Base-by-base conservation (phyloP, 2,888 invertebrate genomes). In the Malachius bipustulatus region DNA sequence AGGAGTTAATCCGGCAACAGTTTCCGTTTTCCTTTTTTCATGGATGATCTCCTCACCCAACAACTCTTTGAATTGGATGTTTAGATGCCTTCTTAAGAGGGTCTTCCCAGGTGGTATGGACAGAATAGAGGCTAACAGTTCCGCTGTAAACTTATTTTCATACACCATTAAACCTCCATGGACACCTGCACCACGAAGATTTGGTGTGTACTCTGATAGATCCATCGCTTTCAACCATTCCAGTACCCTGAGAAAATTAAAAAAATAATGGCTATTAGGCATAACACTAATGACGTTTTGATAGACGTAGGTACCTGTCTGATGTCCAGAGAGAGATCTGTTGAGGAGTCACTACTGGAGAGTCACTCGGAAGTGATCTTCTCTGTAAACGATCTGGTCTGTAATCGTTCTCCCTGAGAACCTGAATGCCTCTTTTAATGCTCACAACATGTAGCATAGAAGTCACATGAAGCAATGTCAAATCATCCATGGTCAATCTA, bases 211-310 rank as follows among this genome's bases (percentile, higher is more conserved):
- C 61, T 98, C 98, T 0, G 96, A 88, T 30, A 98, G 70, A 67
- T 98, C 97, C 9, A 96, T 93, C 31, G 85, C 84, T 50, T 91
- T 73, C 37, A 98, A 70, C 98, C 98, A 98, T 67, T 98, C 97
- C 93, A 97, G 97, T 27, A 97, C 94, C 41, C 97, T 54, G n/a
- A n/a, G n/a, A n/a, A n/a, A n/a, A n/a, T n/a, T n/a, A n/a, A n/a
- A n/a, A n/a, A n/a, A n/a, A n/a, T n/a, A n/a, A n/a, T n/a, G n/a
- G n/a, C n/a, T n/a, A n/a, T n/a, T n/a, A n/a, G n/a, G n/a, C n/a
- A n/a, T n/a, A n/a, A n/a, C n/a, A n/a, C n/a, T n/a, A n/a, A n/a
- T n/a, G n/a, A n/a, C n/a, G n/a, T n/a, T n/a, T n/a, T n/a, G n/a
- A n/a, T n/a, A n/a, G n/a, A n/a, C n/a, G n/a, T n/a, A n/a, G n/a